Base-by-base conservation (phyloP, 2,888 invertebrate genomes). In the Aporophyla nigra region DNA sequence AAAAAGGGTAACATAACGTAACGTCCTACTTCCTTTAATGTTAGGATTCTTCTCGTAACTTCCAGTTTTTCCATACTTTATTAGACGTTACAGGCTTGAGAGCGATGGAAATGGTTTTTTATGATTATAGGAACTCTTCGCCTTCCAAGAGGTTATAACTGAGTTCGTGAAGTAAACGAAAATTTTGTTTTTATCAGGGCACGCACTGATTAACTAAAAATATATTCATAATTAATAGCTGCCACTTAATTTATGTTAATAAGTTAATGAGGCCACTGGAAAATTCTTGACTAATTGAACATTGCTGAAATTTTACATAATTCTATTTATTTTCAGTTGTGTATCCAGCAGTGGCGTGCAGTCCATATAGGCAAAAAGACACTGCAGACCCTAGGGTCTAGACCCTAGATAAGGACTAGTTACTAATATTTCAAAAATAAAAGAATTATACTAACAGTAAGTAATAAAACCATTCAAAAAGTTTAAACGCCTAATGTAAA, bases 11-110 rank as follows among this genome's bases (percentile, higher is more conserved):
- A 62, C 40, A 43, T 76, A 51, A 62, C n/a, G 49, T 56, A 54
- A 70, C 14, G 6, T 43, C 51, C 19, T 56, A 54, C 43, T 77
- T 76, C 21, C 6, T 70, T 77, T 77, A 56, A 70, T 77, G 24
- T 58, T 43, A 14, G n/a, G 43, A 27, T 21, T 65, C 1, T 71
- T 63, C 33, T 40, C 78, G 58, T 65, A 65, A 78, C 46, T 65
- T 71, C 53, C n/a, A 54, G 61, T 62, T 68, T 76, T 76, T 71
- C 54, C 53, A 59, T 65, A 59, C 71, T 78, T 78, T 78, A 54
- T 65, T 59, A 40, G 24, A 71, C 58, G 65, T 71, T 53, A 76
- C n/a, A 49, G 51, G 51, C 33, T 70, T 56, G 21, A 14, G 33
- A 78, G 63, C 6, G 14, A 53, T 77, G 70, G 7, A 6, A 46